These are phyloP conservation scores for Sycophila sp. DNA, from an alignment of 1,140 invertebrate species.

Conservation along the genomic window DNA sequence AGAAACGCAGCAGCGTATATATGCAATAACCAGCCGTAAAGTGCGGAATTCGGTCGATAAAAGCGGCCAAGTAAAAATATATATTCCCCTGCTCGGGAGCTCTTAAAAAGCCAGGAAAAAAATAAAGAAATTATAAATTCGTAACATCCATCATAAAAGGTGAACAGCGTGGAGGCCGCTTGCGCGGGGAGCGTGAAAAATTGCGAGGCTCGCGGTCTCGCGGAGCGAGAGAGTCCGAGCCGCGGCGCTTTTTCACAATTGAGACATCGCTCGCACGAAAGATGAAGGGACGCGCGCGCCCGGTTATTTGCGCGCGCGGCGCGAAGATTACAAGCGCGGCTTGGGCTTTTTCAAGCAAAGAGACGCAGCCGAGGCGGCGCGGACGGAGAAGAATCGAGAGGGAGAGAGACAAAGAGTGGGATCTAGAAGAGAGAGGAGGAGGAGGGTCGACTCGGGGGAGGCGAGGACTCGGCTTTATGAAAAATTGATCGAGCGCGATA, in stretches of 20 bases:
- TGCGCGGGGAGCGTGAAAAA: neutral
- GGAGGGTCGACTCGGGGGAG: slow-evolving; percentile 33
- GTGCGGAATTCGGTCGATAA: no score
- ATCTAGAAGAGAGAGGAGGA: slow-evolving; percentile 13
- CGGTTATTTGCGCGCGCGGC: slow-evolving; percentile 30
- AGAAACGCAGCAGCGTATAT: no score
- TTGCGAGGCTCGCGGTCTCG: neutral
- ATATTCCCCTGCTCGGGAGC: no score
- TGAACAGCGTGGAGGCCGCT: no score
- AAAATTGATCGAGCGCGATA: slow-evolving; percentile 67
- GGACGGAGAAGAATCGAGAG: neutral
- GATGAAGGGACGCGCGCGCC: slow-evolving; percentile 5
- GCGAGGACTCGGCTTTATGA: slow-evolving; percentile 54
- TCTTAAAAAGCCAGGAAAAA: no score
- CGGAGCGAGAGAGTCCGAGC: neutral
- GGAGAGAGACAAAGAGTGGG: neutral
- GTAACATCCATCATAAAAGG: no score
- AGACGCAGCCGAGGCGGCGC: neutral
- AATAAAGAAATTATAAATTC: no score
- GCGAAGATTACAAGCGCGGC: slow-evolving; percentile 32
- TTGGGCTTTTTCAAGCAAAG: neutral
- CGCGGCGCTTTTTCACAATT: slow-evolving; percentile 3
- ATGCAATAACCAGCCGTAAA: no score
- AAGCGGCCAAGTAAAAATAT: no score
- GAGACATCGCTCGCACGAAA: neutral